phyloP scores from a whole-genome alignment of 2,113 vertebrate genomes.

The Python bivittatus region DNA sequence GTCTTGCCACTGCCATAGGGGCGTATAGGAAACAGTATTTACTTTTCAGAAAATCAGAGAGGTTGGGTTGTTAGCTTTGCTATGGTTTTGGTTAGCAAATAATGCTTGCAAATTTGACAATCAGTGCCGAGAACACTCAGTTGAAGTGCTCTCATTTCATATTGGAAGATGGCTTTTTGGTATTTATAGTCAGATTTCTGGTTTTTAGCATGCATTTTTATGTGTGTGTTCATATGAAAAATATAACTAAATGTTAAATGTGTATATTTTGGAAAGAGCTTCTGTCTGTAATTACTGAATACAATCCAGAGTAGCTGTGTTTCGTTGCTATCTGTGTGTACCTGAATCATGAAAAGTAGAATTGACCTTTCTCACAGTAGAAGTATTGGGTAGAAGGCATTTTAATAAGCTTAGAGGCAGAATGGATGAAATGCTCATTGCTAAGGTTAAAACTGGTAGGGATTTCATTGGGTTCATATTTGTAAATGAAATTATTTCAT shows the following conservation, averaged over 20 bases:
- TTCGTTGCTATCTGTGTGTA: not conserved
- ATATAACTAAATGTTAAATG: not conserved
- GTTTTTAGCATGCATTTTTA: not conserved
- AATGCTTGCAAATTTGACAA: slow-evolving; percentile 35
- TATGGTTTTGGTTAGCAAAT: slow-evolving; percentile 31
- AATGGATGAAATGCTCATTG: not conserved
- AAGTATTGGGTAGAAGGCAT: not conserved
- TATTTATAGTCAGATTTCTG: slow-evolving; percentile 20
- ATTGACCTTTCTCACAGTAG: not conserved
- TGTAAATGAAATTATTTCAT: not conserved
- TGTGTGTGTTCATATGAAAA: not conserved
- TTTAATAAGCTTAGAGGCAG: not conserved
- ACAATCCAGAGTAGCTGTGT: not conserved
- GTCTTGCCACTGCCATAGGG: slow-evolving; percentile 42
- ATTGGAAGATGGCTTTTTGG: not conserved
- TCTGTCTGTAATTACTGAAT: not conserved
- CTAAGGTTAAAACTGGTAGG: not conserved
- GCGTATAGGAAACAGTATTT: slow-evolving; percentile 55
- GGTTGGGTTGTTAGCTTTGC: slow-evolving; percentile 36
- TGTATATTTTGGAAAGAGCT: slow-evolving; percentile 4
- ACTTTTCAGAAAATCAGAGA: slow-evolving; percentile 39
- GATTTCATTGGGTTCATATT: not conserved
- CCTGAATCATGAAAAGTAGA: not conserved
- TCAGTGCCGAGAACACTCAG: accelerated
- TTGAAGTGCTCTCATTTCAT: slow-evolving; percentile 11